phyloP scores from a whole-genome alignment of 2,797 vertebrate species.

The Chaetophractus vellerosus region DNA sequence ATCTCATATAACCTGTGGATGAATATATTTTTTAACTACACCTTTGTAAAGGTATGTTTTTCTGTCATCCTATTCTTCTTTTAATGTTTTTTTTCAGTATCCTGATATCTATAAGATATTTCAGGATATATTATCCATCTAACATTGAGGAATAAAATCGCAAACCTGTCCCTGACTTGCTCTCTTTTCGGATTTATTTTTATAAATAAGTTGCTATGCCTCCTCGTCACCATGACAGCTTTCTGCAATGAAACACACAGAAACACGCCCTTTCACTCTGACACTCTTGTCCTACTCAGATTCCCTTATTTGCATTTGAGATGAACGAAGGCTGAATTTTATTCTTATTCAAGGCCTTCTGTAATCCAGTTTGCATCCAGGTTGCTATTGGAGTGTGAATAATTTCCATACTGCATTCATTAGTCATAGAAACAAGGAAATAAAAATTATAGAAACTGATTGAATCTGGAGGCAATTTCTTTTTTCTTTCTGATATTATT shows the following conservation, averaged over 20 bases:
- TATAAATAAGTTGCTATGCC: slow-evolving; percentile 62
- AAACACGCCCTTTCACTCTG: slow-evolving; percentile 16
- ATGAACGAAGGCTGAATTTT: slow-evolving; percentile 80
- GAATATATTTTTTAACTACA: neutral
- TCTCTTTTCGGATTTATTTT: slow-evolving; percentile 69
- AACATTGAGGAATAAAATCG: neutral
- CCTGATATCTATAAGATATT: neutral
- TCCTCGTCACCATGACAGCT: slow-evolving; percentile 45
- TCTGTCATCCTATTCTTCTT: neutral
- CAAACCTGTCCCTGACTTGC: neutral
- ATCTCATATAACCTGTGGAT: neutral
- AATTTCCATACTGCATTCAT: slow-evolving; percentile 79
- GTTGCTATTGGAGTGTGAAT: slow-evolving; percentile 80
- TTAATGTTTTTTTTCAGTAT: neutral
- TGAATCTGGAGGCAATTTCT: slow-evolving; percentile 44
- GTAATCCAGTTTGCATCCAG: slow-evolving; percentile 83
- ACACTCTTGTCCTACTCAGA: neutral
- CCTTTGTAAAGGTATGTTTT: neutral
- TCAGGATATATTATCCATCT: slow-evolving; percentile 5
- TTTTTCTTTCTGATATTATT: slow-evolving; percentile 54
- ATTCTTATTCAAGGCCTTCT: slow-evolving; percentile 80
- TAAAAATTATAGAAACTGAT: slow-evolving; percentile 71
- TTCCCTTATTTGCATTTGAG: slow-evolving; percentile 86
- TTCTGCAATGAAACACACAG: slow-evolving; percentile 34
- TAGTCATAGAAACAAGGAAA: slow-evolving; percentile 84